Evolutionary conservation across 2,797 vertebrate genomes (phyloP).

Genomic region (Yasuhikotakia modesta): DNA sequence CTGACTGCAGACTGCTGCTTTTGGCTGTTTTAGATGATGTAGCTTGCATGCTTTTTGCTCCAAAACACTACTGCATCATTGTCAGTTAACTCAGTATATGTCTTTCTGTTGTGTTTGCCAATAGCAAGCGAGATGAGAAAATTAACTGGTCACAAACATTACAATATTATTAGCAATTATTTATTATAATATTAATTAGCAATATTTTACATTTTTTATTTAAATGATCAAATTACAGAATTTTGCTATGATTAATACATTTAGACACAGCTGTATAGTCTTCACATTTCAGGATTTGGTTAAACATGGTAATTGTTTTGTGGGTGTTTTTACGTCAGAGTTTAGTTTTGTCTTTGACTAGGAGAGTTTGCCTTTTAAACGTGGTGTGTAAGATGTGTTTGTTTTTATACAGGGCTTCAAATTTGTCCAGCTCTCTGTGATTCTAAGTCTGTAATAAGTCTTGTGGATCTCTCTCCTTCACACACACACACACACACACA

Average conservation of each 20-base stretch:
- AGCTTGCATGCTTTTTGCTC: slow-evolving; percentile 65
- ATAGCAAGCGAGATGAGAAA: too few species aligned
- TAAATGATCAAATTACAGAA: too few species aligned
- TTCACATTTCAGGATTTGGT: neutral
- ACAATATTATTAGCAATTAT: too few species aligned
- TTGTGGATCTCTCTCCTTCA: slow-evolving; percentile 68
- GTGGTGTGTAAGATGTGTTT: slow-evolving; percentile 61
- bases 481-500: slow-evolving; percentile 55
- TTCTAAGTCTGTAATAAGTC: slow-evolving; percentile 76
- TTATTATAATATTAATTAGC: too few species aligned
- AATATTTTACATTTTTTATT: neutral
- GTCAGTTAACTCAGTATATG: neutral
- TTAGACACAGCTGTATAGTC: too few species aligned
- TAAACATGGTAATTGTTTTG: slow-evolving; percentile 11
- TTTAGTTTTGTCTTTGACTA: slow-evolving; percentile 36
- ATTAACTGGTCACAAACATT: too few species aligned
- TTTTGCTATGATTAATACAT: too few species aligned
- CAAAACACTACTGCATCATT: slow-evolving; percentile 33
- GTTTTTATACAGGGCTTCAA: slow-evolving; percentile 70
- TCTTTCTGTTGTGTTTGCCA: neutral
- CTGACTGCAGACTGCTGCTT: slow-evolving; percentile 67
- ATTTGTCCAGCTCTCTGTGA: slow-evolving; percentile 73
- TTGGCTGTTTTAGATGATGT: slow-evolving; percentile 64
- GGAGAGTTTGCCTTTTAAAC: too few species aligned
- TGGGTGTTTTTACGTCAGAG: slow-evolving; percentile 25